These are phyloP conservation scores for Pleuronectes platessa DNA, from an alignment of 2,113 vertebrate genomes.

Conservation along the genomic window DNA sequence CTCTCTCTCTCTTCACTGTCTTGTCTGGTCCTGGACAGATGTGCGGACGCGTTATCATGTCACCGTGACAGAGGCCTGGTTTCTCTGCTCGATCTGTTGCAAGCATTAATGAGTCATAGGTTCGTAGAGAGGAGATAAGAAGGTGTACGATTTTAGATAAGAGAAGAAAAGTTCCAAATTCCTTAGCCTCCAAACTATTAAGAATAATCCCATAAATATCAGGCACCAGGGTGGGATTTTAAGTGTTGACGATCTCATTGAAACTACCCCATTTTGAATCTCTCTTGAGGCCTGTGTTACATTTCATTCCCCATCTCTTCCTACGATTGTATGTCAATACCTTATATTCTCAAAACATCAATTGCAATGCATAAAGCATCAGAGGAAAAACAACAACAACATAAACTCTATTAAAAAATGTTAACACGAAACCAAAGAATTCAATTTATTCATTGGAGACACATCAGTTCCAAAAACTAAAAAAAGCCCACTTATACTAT, in stretches of 20 bases:
- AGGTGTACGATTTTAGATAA: background rate
- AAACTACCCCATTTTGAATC: background rate
- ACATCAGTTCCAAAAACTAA: background rate
- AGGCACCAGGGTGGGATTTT: background rate
- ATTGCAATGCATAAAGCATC: background rate
- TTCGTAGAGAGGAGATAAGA: background rate
- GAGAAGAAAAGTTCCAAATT: background rate
- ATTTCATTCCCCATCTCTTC: background rate
- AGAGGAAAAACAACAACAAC: too few relatives aligned
- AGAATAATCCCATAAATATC: background rate
- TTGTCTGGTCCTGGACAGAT: conserved; percentile 44
- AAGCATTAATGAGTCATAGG: background rate
- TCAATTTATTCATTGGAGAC: background rate
- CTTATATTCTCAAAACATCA: background rate
- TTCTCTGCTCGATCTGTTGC: background rate
- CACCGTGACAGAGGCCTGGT: conserved; percentile 24
- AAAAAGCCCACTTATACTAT: background rate
- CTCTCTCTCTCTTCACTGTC: conserved; percentile 5
- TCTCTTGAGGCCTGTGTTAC: background rate
- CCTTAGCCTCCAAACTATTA: background rate
- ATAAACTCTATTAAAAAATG: background rate
- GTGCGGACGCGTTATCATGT: conserved; percentile 44
- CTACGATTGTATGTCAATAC: background rate
- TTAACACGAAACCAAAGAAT: background rate
- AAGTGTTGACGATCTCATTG: background rate